These are phyloP conservation scores for Bungarus multicinctus DNA, from an alignment of 2,113 vertebrate species.

Conservation along the genomic window DNA sequence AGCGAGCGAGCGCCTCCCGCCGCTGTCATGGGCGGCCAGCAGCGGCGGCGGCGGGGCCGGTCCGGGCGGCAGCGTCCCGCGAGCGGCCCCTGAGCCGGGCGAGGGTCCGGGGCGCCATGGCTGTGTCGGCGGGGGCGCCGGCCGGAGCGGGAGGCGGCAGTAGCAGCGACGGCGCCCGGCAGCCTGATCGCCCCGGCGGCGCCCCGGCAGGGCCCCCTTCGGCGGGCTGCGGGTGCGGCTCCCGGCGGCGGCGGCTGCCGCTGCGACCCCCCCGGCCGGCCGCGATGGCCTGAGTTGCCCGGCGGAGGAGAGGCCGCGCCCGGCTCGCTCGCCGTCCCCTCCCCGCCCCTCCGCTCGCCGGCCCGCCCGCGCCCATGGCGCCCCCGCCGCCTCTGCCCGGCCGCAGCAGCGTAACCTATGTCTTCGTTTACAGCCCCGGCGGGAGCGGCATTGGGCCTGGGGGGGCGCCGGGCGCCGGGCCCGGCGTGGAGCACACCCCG, in stretches of 20 bases:
- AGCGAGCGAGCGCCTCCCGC: conserved; percentile 19
- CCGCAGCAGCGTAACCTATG: conserved; percentile 92
- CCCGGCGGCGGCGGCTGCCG: conserved; percentile 38
- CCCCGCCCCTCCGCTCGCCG: background rate
- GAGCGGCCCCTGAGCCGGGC: conserved; percentile 33
- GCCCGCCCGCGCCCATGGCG: conserved; percentile 28
- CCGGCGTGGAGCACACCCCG: conserved; percentile 77
- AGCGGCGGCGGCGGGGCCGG: conserved; percentile 58
- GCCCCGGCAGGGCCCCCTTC: background rate
- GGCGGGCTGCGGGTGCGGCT: background rate
- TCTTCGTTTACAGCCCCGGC: conserved; percentile 94
- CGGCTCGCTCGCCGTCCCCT: background rate
- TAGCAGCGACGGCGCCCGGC: conserved; percentile 13
- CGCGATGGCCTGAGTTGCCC: conserved; percentile 21
- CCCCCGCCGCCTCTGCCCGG: conserved; percentile 76
- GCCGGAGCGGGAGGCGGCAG: conserved; percentile 34
- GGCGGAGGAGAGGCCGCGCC: conserved; percentile 37
- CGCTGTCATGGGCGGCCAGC: conserved; percentile 9
- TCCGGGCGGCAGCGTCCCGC: conserved; percentile 54
- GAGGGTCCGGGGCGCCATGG: conserved; percentile 53
- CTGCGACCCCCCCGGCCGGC: background rate
- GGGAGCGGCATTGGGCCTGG: conserved; percentile 50
- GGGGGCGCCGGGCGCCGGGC: conserved; percentile 42
- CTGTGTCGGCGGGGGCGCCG: conserved; percentile 48
- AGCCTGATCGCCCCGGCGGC: background rate